A percentile compares a stretch with the other conserved stretches of the same genome.
Conservation (phyloP, 2,888 invertebrate genomes). For the Alloscopus bannaensis region DNA sequence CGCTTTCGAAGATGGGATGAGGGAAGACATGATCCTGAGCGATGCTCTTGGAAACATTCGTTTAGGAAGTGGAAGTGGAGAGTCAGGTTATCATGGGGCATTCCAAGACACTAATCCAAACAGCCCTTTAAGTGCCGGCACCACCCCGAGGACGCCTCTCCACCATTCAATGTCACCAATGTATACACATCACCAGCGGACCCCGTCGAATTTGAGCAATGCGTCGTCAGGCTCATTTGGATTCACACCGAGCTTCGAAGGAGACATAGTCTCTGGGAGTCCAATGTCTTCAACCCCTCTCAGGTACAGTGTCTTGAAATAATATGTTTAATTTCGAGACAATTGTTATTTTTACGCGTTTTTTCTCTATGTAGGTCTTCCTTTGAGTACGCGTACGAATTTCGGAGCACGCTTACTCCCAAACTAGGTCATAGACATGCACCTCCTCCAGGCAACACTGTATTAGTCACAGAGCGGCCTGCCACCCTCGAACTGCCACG, state of each 20-base stretch:
- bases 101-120: conserved; percentile 75
- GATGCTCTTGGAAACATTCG: conserved; percentile 55
- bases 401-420: conserved; percentile 61
- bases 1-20: conserved; percentile 37
- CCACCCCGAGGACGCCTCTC: conserved; percentile 75
- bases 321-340: no score
- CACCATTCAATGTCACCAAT: conserved; percentile 66
- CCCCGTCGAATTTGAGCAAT: conserved; percentile 85
- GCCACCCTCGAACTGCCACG: conserved; percentile 80
- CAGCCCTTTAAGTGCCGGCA: conserved; percentile 77
- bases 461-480: conserved; percentile 76
- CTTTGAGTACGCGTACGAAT: conserved; percentile 68
- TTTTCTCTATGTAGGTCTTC: conserved; percentile 51
- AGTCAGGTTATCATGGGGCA: conserved; percentile 68
- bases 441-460: conserved; percentile 73
- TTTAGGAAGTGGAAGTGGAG: conserved; percentile 66
- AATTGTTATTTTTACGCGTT: conserved; percentile 1
- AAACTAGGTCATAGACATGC: conserved; percentile 69
- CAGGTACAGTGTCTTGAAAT: conserved; percentile 44
- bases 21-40: conserved; percentile 54
- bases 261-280: conserved; percentile 73
- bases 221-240: conserved; percentile 78
- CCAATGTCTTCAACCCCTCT: conserved; percentile 76
- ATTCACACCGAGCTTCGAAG: conserved; percentile 82
- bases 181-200: conserved; percentile 84